Conservation (phyloP, 2,888 invertebrate species). For the Agrilus biguttatus region DNA sequence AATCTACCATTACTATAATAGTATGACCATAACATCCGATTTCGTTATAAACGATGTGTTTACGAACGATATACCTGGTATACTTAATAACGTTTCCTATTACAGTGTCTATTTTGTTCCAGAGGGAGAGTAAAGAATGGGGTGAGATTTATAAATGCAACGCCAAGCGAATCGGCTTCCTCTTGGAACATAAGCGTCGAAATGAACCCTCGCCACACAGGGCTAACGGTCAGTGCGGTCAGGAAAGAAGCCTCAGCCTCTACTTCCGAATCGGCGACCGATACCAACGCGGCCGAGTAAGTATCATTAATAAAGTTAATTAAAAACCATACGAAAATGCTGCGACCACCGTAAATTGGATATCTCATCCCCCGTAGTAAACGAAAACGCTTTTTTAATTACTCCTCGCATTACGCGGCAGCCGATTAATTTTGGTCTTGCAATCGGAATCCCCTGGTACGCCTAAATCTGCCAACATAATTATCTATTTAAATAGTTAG, state of each 20-base stretch:
- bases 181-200: conserved; percentile 81
- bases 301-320: not conserved
- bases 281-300: conserved; percentile 6
- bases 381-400: not conserved
- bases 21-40: too few relatives aligned
- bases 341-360: too few relatives aligned
- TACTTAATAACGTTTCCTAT: too few relatives aligned
- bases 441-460: not conserved
- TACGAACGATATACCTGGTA: too few relatives aligned
- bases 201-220: conserved; percentile 70
- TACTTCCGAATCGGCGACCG: conserved; percentile 15
- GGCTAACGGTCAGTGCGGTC: conserved; percentile 78
- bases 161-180: conserved; percentile 36
- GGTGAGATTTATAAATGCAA: conserved; percentile 68
- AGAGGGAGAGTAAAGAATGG: conserved; percentile 86
- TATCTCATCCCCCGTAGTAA: too few relatives aligned
- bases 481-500: too few relatives aligned
- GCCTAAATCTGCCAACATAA: too few relatives aligned
- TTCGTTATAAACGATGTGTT: too few relatives aligned
- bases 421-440: not conserved
- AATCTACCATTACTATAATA: too few relatives aligned
- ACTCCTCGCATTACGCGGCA: not conserved
- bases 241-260: conserved; percentile 40
- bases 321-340: too few relatives aligned
- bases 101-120: conserved; percentile 17